A percentile compares a stretch with the other conserved stretches of the same genome.
phyloP scores from a whole-genome alignment of 2,888 invertebrate species.

The Cancer borealis region DNA sequence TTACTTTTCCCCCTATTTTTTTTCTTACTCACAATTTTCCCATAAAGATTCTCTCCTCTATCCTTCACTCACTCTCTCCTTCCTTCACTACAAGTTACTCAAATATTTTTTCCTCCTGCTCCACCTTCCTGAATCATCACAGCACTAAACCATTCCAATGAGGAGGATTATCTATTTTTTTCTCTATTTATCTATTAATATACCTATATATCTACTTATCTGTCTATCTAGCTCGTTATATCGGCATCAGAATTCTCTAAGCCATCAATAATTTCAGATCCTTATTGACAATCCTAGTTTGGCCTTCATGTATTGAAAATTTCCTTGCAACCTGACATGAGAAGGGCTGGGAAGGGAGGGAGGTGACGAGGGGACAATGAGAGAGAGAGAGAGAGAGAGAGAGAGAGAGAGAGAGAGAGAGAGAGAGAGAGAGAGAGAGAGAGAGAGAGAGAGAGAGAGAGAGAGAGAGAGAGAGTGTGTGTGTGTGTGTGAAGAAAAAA shows the following conservation, averaged over 20 bases:
- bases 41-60: not conserved
- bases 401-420: conserved; percentile 24
- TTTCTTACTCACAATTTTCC: not conserved
- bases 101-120: not conserved
- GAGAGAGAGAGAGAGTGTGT: not conserved
- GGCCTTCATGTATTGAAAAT: not conserved
- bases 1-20: not conserved
- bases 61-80: not conserved
- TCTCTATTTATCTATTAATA: too few relatives aligned
- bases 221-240: not conserved
- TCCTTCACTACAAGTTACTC: not conserved
- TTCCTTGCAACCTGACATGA: not conserved
- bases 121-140: not conserved
- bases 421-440: not conserved
- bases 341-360: conserved; percentile 6
- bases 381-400: not conserved
- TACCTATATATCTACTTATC: not conserved
- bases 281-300: not conserved
- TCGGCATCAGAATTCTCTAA: not conserved
- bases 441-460: not conserved
- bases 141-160: not conserved
- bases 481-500: not conserved
- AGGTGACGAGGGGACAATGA: not conserved
- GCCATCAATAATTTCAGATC: not conserved
- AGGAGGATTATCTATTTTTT: too few relatives aligned